These are phyloP conservation scores for Aldrovandia affinis DNA, from an alignment of 2,797 vertebrate genomes.

Conservation along the genomic window DNA sequence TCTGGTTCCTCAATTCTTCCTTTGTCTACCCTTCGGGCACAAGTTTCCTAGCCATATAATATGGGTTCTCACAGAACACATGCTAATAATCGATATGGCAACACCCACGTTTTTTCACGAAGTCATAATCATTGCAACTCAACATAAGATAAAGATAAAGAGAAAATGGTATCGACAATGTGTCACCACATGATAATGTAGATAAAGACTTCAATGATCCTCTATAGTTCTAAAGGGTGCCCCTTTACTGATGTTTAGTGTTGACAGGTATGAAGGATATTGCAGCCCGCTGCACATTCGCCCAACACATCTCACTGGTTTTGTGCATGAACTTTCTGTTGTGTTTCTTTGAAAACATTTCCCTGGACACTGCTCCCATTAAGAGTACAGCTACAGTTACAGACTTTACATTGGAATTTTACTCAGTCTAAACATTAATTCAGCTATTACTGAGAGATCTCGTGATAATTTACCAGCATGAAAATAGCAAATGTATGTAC, in stretches of 20 bases:
- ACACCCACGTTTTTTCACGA: not conserved
- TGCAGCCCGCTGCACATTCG: not conserved
- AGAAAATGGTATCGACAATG: too few relatives aligned
- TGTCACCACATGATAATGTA: not conserved
- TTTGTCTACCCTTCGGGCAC: not conserved
- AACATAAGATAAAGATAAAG: too few relatives aligned
- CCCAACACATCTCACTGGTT: not conserved
- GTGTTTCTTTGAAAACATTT: not conserved
- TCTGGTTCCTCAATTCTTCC: not conserved
- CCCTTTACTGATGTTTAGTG: not conserved
- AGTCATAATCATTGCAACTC: not conserved
- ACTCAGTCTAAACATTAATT: too few relatives aligned
- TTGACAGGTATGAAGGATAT: not conserved
- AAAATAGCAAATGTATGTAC: too few relatives aligned
- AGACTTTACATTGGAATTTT: too few relatives aligned
- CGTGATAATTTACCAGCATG: too few relatives aligned
- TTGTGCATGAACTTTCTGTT: not conserved
- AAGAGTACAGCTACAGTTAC: too few relatives aligned
- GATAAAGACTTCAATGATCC: not conserved
- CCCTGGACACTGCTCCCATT: too few relatives aligned
- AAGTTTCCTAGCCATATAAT: not conserved
- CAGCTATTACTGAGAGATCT: too few relatives aligned
- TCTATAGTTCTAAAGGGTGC: not conserved
- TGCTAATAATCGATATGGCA: not conserved
- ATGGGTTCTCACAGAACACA: conserved; percentile 3